These are phyloP conservation scores for Chelonia mydas DNA, from an alignment of 2,797 vertebrate species.

Conservation along the genomic window DNA sequence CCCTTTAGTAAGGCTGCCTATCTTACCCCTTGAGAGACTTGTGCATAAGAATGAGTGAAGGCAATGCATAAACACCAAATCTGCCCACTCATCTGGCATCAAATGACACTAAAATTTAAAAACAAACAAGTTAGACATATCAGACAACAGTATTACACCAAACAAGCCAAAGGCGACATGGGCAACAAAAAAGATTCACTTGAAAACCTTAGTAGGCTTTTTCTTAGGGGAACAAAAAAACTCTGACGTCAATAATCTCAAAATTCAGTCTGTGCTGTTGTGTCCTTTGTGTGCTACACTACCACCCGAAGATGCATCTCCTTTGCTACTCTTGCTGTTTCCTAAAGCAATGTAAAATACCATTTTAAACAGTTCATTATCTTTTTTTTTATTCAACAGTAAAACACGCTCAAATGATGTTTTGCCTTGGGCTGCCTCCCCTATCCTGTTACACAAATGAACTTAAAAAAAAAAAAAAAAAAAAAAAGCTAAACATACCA, in stretches of 20 bases:
- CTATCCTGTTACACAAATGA: neutral
- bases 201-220: neutral
- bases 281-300: neutral
- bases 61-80: neutral
- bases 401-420: neutral
- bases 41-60: no score
- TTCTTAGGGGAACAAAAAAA: neutral
- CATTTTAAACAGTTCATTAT: neutral
- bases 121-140: neutral
- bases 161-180: neutral
- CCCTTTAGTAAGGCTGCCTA: neutral
- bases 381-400: neutral
- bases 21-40: no score
- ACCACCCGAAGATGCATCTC: neutral
- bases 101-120: neutral
- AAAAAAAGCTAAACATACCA: neutral
- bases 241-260: neutral
- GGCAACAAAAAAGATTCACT: neutral
- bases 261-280: neutral
- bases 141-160: neutral
- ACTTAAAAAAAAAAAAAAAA: neutral
- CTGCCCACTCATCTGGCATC: neutral
- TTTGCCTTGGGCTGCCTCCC: neutral
- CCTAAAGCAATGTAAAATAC: neutral
- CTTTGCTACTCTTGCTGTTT: neutral